phyloP scores from a whole-genome alignment of 2,888 invertebrate genomes.

The Tuta absoluta region DNA sequence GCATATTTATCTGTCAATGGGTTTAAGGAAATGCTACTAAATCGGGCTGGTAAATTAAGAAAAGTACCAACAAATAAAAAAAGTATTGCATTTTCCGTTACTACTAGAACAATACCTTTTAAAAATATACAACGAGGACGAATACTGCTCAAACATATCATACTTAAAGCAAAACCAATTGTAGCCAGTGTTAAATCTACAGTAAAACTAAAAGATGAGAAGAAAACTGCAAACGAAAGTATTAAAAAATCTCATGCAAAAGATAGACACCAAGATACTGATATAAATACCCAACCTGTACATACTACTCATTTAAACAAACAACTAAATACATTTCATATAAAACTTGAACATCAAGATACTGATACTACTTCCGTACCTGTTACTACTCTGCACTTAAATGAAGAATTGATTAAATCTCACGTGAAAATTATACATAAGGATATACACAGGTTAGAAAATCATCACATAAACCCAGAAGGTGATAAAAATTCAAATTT shows the following conservation, averaged over 20 bases:
- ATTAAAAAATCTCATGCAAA: background rate
- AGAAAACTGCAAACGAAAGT: background rate
- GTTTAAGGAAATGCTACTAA: conserved; percentile 53
- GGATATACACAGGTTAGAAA: too few relatives aligned
- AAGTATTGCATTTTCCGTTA: background rate
- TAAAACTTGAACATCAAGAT: too few relatives aligned
- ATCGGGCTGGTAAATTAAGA: conserved; percentile 43
- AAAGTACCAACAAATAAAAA: conserved; percentile 32
- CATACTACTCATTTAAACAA: background rate
- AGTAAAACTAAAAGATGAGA: background rate
- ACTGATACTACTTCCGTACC: too few relatives aligned
- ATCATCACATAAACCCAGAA: background rate
- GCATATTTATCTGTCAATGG: conserved; percentile 57
- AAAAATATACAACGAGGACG: background rate
- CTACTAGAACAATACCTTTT: background rate
- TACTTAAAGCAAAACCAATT: background rate
- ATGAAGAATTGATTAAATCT: background rate
- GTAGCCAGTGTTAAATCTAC: background rate
- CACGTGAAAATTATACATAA: background rate
- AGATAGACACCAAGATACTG: background rate
- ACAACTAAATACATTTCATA: too few relatives aligned
- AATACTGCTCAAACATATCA: background rate
- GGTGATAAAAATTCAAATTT: background rate
- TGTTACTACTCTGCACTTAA: background rate
- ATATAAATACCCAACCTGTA: background rate